Conservation (phyloP, 2,888 invertebrate genomes). For the Pandemis heparana region DNA sequence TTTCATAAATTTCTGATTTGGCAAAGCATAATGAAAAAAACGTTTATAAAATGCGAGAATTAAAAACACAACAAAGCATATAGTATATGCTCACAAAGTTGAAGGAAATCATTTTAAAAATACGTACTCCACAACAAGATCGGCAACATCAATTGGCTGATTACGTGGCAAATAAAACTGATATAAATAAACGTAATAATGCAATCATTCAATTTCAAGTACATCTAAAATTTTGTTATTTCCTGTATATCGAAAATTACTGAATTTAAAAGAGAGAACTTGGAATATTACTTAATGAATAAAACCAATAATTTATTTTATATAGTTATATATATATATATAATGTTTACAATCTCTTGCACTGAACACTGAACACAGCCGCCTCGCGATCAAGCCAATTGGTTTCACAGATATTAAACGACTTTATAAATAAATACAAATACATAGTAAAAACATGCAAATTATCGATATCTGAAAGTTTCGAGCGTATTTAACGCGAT, state of each 20-base stretch:
- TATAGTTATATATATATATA: neutral
- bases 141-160: neutral
- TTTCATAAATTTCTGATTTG: conserved; percentile 5
- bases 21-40: neutral
- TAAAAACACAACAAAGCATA: conserved; percentile 1
- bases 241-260: too few relatives aligned
- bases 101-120: neutral
- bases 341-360: neutral
- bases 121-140: neutral
- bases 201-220: neutral
- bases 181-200: neutral
- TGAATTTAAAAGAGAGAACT: too few relatives aligned
- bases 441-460: neutral
- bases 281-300: too few relatives aligned
- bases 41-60: conserved; percentile 4
- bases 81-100: neutral
- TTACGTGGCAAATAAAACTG: neutral
- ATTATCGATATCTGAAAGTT: neutral
- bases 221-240: too few relatives aligned
- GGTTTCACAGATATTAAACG: neutral
- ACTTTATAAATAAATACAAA: neutral
- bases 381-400: neutral
- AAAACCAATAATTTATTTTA: too few relatives aligned
- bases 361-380: neutral
- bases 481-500: conserved; percentile 4